Conservation (phyloP, 2,888 invertebrate species). For the Tachina grossa region DNA sequence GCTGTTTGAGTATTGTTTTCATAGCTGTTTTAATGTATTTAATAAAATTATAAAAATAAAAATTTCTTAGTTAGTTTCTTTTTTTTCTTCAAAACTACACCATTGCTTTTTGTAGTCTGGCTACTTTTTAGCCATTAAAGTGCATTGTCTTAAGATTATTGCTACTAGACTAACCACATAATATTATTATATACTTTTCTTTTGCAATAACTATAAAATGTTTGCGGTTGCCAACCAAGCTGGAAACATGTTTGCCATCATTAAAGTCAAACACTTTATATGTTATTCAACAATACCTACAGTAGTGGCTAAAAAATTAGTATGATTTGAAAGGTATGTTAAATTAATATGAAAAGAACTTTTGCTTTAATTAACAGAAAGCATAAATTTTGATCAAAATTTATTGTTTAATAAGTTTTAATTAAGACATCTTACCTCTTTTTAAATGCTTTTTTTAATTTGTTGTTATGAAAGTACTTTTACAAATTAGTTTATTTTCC, state of each 20-base stretch:
- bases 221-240: slow-evolving; percentile 33
- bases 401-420: no score
- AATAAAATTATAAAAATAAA: slow-evolving; percentile 34
- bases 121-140: slow-evolving; percentile 45
- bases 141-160: slow-evolving; percentile 53
- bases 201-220: slow-evolving; percentile 52
- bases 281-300: slow-evolving; percentile 20
- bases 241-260: slow-evolving; percentile 49
- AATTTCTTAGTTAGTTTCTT: background rate
- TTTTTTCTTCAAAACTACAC: background rate
- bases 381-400: no score
- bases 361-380: no score
- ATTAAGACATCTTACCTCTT: no score
- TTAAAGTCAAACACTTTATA: slow-evolving; percentile 49
- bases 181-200: slow-evolving; percentile 44
- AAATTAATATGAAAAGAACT: background rate
- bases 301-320: slow-evolving; percentile 10
- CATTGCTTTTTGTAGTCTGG: slow-evolving; percentile 18
- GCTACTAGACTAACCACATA: slow-evolving; percentile 57
- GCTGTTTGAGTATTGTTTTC: slow-evolving; percentile 19
- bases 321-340: background rate
- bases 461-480: no score
- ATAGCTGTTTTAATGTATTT: slow-evolving; percentile 25
- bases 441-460: no score
- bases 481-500: background rate